These are phyloP conservation scores for Himalopsyche phryganea DNA, from an alignment of 1,140 invertebrate species.

Conservation along the genomic window DNA sequence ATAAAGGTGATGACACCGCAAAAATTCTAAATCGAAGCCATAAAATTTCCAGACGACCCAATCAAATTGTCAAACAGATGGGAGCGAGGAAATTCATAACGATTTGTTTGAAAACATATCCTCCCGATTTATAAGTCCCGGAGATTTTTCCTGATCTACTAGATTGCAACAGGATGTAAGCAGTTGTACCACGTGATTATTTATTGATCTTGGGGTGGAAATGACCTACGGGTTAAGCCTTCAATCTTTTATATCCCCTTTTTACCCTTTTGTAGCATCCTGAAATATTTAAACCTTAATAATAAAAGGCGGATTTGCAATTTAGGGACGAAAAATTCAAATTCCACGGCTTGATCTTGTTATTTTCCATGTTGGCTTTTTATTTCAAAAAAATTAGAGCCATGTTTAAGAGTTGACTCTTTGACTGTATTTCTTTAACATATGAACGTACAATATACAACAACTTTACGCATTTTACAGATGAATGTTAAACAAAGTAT, in stretches of 20 bases:
- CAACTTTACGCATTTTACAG: too few species aligned
- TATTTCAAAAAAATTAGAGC: too few species aligned
- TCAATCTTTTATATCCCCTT: not conserved
- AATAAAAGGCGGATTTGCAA: too few species aligned
- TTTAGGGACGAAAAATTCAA: too few species aligned
- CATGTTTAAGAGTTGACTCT: too few species aligned
- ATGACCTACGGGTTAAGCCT: constrained; percentile 16
- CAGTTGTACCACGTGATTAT: constrained; percentile 1
- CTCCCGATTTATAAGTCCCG: constrained; percentile 2
- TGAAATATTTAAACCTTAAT: constrained; percentile 7
- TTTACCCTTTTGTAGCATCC: constrained; percentile 1
- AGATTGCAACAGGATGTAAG: not conserved
- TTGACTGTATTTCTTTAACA: too few species aligned
- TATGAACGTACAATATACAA: too few species aligned
- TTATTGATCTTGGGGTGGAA: constrained; percentile 13
- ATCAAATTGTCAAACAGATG: constrained; percentile 7
- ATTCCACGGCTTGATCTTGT: too few species aligned
- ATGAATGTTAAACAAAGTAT: too few species aligned
- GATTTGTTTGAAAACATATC: constrained; percentile 5
- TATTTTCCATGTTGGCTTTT: too few species aligned
- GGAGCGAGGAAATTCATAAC: not conserved
- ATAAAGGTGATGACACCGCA: too few species aligned
- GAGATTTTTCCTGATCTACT: constrained; percentile 1
- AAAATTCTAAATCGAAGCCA: not conserved
- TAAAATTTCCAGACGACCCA: constrained; percentile 8